Evolutionary conservation across 2,797 vertebrate genomes (phyloP), one percentile per base, ranked within the genome.

Genomic region (Taeniopygia guttata): DNA sequence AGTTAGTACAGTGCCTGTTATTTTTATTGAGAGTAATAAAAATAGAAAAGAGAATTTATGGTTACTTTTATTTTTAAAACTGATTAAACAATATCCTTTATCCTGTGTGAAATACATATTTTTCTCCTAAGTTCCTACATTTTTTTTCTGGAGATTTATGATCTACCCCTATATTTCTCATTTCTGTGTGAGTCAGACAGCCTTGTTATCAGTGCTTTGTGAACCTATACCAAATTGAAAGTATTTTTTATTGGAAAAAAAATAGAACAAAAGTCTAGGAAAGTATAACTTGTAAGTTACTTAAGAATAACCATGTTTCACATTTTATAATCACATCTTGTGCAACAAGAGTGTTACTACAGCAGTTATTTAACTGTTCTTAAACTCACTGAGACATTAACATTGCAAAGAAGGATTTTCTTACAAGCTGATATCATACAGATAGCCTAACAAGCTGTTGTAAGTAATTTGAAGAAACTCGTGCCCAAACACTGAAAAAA

Each of bases 11-110:
- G 20, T 56, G 29, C 20, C 48, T 73, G 14, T 3, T 45, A 26
- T 1, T 66, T 46, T 54, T 46, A 34, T 9, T 60, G 42, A 25
- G n/a, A 60, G 1, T 0, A n/a, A n/a, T n/a, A n/a, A n/a, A n/a
- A n/a, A n/a, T n/a, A n/a, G 10, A 60, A 60, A 84, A 82, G 14
- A 82, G 32, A 82, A 87, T 60, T 69, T 54, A 68, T 2, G 5
- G 20, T 62, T 79, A 46, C 22, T 55, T 86, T 51, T 49, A 38
- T 23, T 54, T 87, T 62, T 58, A 43, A 75, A 87, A 68, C 15
- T 0, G 0, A 32, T 78, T 54, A 70, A 84, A 76, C 18, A 29
- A 32, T 64, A 60, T 81, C 17, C 16, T 9, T 74, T 7, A 11
- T 46, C 30, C 22, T 54, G 16, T 23, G 15, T 29, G 20, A 81